Conservation (phyloP, 2,113 vertebrate species). For the Sebastes fasciatus region DNA sequence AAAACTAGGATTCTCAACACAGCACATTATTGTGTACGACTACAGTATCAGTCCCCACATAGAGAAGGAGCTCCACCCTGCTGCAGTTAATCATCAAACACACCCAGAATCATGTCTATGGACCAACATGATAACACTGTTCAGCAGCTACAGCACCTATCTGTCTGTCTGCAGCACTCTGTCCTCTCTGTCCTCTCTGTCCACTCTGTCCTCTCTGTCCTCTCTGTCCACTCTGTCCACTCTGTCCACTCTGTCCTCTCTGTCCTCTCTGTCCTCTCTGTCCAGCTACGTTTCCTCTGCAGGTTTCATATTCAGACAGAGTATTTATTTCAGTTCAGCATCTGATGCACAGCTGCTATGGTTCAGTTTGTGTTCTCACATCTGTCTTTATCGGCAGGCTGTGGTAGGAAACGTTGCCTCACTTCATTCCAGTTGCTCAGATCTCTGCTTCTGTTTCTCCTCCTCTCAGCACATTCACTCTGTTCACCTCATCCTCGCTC, state of each 20-base stretch:
- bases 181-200: background rate
- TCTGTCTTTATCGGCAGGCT: background rate
- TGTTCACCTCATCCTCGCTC: background rate
- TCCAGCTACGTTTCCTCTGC: background rate
- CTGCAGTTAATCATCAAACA: conserved; percentile 38
- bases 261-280: conserved; percentile 9
- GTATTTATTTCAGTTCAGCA: background rate
- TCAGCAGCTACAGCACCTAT: conserved; percentile 19
- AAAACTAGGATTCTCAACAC: background rate
- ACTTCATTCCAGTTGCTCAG: conserved; percentile 2
- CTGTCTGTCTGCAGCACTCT: conserved; percentile 33
- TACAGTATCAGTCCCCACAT: background rate
- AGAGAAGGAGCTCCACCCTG: conserved; percentile 20
- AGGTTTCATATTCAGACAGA: background rate
- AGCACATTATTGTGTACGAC: background rate
- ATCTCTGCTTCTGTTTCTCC: background rate
- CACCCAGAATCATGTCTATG: conserved; percentile 48
- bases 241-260: conserved; percentile 2
- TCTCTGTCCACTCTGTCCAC: background rate
- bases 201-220: conserved; percentile 15
- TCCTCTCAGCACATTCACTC: background rate
- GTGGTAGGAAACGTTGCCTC: conserved; percentile 9
- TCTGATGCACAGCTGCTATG: background rate
- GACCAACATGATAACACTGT: conserved; percentile 47
- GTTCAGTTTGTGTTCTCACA: conserved; percentile 1